A percentile compares a stretch with the other conserved stretches of the same genome.
Conservation (phyloP, 2,113 vertebrate species). For the Excalfactoria chinensis region DNA sequence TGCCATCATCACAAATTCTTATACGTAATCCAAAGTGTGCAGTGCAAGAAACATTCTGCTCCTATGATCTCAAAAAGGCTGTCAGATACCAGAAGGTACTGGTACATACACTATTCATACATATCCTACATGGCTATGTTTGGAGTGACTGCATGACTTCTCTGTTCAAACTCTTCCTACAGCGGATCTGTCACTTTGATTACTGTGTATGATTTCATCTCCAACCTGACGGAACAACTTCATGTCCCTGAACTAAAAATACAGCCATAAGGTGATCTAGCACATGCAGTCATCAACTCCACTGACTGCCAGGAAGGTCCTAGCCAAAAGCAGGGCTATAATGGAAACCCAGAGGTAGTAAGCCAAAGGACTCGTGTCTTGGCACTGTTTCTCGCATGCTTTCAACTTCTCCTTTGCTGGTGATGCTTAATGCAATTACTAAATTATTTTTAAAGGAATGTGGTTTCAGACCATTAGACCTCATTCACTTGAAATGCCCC, state of each 20-base stretch:
- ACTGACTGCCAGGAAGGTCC: neutral
- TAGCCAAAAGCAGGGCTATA: neutral
- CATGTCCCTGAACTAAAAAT: neutral
- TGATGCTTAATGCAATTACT: neutral
- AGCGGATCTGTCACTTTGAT: neutral
- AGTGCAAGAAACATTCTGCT: neutral
- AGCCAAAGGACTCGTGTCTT: no score
- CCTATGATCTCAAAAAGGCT: neutral
- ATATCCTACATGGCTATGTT: no score
- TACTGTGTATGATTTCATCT: neutral
- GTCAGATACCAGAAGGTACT: neutral
- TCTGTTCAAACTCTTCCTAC: neutral
- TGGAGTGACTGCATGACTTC: neutral
- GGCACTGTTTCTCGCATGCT: neutral
- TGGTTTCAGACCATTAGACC: neutral
- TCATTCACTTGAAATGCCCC: neutral
- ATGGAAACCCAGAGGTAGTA: neutral
- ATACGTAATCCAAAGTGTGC: neutral
- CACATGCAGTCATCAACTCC: neutral
- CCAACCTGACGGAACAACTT: neutral
- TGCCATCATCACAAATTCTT: neutral
- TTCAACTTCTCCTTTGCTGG: neutral
- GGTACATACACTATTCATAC: neutral
- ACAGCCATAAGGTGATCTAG: neutral
- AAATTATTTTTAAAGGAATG: neutral